These are phyloP conservation scores for Excalfactoria chinensis DNA, from an alignment of 2,113 vertebrate species.

Conservation along the genomic window DNA sequence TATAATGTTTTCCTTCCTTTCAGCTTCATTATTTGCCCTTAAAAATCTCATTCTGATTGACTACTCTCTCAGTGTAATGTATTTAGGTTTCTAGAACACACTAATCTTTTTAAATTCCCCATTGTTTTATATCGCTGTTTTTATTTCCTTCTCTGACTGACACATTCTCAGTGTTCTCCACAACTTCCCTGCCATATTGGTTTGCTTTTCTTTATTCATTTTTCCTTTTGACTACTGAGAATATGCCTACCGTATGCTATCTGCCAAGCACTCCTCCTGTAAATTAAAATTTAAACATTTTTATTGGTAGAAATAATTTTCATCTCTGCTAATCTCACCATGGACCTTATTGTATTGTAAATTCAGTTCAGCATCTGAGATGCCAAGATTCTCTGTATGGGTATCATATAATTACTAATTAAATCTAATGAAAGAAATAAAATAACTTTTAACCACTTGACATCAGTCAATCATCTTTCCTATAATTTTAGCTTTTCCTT, in stretches of 20 bases:
- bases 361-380: neutral
- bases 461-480: neutral
- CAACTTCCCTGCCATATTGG: neutral
- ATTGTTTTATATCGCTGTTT: neutral
- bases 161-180: neutral
- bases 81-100: neutral
- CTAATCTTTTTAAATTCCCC: neutral
- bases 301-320: neutral
- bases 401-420: neutral
- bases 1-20: neutral
- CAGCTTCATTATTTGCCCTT: neutral
- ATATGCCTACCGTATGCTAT: neutral
- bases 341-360: fast-evolving
- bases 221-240: neutral
- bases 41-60: neutral
- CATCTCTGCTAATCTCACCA: neutral
- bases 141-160: neutral
- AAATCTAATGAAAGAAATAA: neutral
- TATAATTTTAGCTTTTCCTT: neutral
- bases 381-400: neutral
- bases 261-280: neutral
- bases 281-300: neutral
- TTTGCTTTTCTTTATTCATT: neutral
- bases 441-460: neutral
- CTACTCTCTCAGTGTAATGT: neutral